Evolutionary conservation across 2,797 vertebrate species (phyloP).

Genomic region (Neoniphon sammara): DNA sequence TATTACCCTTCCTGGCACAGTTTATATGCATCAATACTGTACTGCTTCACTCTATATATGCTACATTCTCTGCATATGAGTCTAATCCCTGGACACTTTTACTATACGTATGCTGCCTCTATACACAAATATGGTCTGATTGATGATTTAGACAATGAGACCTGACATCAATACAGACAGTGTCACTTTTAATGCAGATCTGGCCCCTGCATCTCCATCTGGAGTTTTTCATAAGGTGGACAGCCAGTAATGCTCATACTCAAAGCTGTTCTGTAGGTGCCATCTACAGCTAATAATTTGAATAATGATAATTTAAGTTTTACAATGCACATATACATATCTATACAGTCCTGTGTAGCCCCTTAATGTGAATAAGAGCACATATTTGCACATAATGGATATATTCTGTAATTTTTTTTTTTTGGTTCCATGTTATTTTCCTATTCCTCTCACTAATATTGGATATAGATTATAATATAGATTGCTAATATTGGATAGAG

Average conservation of each 20-base stretch:
- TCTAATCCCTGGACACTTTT: no score
- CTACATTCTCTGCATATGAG: neutral
- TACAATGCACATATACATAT: conserved; percentile 16
- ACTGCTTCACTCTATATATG: neutral
- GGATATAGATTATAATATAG: no score
- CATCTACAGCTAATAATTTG: conserved; percentile 28
- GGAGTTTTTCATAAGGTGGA: neutral
- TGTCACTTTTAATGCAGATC: conserved; percentile 39
- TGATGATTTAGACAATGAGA: conserved; percentile 35
- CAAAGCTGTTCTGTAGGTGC: neutral
- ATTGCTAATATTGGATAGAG: no score
- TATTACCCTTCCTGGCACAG: neutral
- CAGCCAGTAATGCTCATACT: neutral
- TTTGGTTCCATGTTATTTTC: no score
- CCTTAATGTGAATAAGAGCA: no score
- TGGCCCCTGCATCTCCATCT: conserved; percentile 20
- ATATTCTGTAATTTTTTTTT: no score
- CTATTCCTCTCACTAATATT: no score
- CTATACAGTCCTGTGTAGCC: no score
- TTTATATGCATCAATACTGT: conserved; percentile 1
- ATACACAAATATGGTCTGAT: conserved; percentile 20
- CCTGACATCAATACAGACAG: conserved; percentile 29
- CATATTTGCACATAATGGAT: no score
- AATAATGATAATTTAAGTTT: no score
- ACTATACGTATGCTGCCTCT: neutral